Evolutionary conservation across 2,888 invertebrate genomes (phyloP).

Genomic region (Cheiracanthium punctorium): DNA sequence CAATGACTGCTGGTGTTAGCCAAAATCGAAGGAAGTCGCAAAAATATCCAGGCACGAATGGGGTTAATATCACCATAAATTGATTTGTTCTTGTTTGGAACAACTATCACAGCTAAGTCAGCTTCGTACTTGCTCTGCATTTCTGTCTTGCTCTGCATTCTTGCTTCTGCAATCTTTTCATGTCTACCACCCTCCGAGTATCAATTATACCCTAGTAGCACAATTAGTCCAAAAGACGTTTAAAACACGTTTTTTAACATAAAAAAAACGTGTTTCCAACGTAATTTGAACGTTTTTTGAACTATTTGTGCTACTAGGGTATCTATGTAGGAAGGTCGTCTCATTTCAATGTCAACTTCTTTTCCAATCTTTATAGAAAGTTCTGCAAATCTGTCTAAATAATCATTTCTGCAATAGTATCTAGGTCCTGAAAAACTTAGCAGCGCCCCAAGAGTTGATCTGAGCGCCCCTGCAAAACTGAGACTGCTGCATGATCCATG

Average conservation of each 20-base stretch:
- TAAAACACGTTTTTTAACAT: no score
- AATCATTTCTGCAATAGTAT: not conserved
- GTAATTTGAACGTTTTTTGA: no score
- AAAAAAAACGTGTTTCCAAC: no score
- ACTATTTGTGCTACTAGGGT: no score
- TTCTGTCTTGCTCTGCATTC: not conserved
- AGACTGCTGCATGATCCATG: conserved; percentile 63
- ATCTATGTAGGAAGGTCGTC: conserved; percentile 22
- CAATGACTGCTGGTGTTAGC: no score
- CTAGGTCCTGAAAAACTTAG: conserved; percentile 13
- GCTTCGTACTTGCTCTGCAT: conserved; percentile 15
- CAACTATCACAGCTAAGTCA: conserved; percentile 51
- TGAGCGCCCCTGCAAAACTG: conserved; percentile 59
- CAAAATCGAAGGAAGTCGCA: no score
- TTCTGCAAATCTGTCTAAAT: conserved; percentile 42
- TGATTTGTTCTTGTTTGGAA: conserved; percentile 21
- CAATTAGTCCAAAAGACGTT: no score
- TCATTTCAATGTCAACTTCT: conserved; percentile 42
- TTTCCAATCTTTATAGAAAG: conserved; percentile 27
- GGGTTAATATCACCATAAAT: conserved; percentile 55
- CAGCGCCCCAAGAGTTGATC: conserved; percentile 44
- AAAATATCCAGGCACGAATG: no score
- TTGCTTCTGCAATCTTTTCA: not conserved
- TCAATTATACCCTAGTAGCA: not conserved
- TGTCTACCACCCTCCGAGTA: not conserved